Conservation (phyloP, 1,140 invertebrate genomes). For the Calosoma granatense region DNA sequence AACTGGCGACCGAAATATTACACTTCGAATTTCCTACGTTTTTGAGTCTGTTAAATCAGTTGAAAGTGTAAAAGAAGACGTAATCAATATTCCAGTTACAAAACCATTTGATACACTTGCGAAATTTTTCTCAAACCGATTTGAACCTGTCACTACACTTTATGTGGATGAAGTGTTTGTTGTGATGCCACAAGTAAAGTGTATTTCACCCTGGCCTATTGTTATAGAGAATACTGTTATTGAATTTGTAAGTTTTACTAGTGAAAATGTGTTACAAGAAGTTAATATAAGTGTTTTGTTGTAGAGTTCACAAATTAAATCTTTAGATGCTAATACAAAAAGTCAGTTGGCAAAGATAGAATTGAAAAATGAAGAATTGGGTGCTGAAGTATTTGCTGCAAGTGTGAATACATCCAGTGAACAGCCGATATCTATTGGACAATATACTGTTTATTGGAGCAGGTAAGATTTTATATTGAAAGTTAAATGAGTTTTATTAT, state of each 20-base stretch:
- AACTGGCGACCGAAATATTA: slow-evolving; percentile 33
- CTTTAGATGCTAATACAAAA: slow-evolving; percentile 26
- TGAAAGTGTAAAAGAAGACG: slow-evolving; percentile 45
- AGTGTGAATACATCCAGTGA: slow-evolving; percentile 36
- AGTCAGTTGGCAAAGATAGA: slow-evolving; percentile 29
- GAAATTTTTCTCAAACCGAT: slow-evolving; percentile 53
- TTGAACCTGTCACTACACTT: slow-evolving; percentile 52
- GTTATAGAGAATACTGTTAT: slow-evolving; percentile 51
- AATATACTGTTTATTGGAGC: slow-evolving; percentile 66
- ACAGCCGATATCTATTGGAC: slow-evolving; percentile 48
- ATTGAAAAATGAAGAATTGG: slow-evolving; percentile 37
- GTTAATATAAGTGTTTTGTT: slow-evolving; percentile 12
- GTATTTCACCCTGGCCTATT: slow-evolving; percentile 58
- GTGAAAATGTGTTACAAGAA: slow-evolving; percentile 9
- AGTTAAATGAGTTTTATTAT: too few relatives aligned
- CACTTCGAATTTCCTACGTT: slow-evolving; percentile 25
- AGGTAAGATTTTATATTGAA: slow-evolving; percentile 44
- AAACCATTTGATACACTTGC: slow-evolving; percentile 60
- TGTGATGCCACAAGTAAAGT: slow-evolving; percentile 56
- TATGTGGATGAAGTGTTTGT: slow-evolving; percentile 57
- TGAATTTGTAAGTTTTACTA: slow-evolving; percentile 41
- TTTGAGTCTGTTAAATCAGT: slow-evolving; percentile 36
- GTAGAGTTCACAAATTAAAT: slow-evolving; percentile 21
- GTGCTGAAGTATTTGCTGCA: slow-evolving; percentile 40
- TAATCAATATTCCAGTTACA: slow-evolving; percentile 47